Conservation (phyloP, 1,140 invertebrate species). For the Pygmarrhopalites habei region DNA sequence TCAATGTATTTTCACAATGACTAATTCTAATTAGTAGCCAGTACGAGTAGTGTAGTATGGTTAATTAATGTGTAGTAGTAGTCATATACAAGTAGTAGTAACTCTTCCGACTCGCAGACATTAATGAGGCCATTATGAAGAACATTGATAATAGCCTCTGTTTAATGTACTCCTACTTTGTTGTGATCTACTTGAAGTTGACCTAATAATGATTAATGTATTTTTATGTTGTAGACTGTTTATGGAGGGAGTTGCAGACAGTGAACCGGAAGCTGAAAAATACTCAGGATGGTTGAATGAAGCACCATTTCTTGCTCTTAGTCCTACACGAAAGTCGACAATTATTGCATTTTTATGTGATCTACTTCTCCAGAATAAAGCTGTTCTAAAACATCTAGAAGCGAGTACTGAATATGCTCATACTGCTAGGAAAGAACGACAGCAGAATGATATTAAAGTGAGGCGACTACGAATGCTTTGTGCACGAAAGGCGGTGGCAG, state of each 20-base stretch:
- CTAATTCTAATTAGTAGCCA: no score
- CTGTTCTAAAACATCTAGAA: slow-evolving; percentile 34
- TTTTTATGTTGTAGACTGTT: slow-evolving; percentile 23
- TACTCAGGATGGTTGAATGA: slow-evolving; percentile 62
- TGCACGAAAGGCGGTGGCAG: slow-evolving; percentile 62
- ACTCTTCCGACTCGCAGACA: no score
- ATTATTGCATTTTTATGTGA: slow-evolving; percentile 87
- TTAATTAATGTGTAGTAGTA: no score
- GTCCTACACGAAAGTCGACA: slow-evolving; percentile 74
- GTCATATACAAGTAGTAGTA: no score
- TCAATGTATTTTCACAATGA: no score
- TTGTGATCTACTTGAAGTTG: no score
- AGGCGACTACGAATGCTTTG: slow-evolving; percentile 62
- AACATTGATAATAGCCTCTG: no score
- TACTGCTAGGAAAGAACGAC: slow-evolving; percentile 29
- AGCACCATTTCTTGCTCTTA: slow-evolving; percentile 76
- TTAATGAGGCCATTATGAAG: no score
- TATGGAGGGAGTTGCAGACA: slow-evolving; percentile 34
- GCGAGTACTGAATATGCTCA: slow-evolving; percentile 30
- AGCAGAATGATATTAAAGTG: slow-evolving; percentile 38
- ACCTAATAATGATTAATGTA: no score
- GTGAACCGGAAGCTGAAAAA: slow-evolving; percentile 49
- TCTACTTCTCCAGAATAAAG: slow-evolving; percentile 84
- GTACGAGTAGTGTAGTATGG: no score
- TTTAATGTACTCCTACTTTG: no score